phyloP scores from a whole-genome alignment of 53 echinoderm and acorn worm species.

The Holothuria leucospilota region DNA sequence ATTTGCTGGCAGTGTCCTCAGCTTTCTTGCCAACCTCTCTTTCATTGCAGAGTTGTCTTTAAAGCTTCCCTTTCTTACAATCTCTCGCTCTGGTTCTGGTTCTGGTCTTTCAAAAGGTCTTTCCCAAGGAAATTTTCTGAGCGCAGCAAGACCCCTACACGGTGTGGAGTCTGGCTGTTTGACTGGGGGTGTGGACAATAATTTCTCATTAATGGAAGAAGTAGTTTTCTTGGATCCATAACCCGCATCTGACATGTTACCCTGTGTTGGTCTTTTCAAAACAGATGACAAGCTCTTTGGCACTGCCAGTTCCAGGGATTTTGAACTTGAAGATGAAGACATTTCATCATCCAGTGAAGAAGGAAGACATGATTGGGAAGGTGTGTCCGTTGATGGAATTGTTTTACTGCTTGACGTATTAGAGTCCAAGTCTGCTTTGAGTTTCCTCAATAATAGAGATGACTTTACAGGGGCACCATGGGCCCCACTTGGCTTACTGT shows the following conservation, averaged over 20 bases:
- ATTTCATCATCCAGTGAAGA: not conserved
- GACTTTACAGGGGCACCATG: not conserved
- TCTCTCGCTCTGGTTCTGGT: not conserved
- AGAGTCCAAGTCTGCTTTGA: slow-evolving; percentile 24
- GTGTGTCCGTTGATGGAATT: not conserved
- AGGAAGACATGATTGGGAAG: not conserved
- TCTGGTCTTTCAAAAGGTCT: not conserved
- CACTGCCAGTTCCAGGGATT: slow-evolving; percentile 29
- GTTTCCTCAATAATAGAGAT: slow-evolving; percentile 7
- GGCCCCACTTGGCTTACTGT: too few relatives aligned
- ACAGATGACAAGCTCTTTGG: slow-evolving; percentile 33
- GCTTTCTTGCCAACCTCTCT: slow-evolving; percentile 19
- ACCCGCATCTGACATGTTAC: not conserved
- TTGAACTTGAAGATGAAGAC: not conserved
- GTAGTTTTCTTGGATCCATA: not conserved
- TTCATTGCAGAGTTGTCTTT: slow-evolving; percentile 42
- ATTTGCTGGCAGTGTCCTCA: slow-evolving; percentile 27
- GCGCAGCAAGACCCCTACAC: not conserved
- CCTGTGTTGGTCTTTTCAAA: not conserved
- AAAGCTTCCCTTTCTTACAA: slow-evolving; percentile 34
- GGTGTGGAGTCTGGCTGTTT: not conserved
- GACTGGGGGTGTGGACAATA: not conserved
- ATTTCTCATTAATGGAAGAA: too few relatives aligned
- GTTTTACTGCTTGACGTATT: not conserved
- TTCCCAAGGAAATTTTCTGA: not conserved